Evolutionary conservation across 2,888 invertebrate genomes (phyloP).

Genomic region (Steinernema carpocapsae): DNA sequence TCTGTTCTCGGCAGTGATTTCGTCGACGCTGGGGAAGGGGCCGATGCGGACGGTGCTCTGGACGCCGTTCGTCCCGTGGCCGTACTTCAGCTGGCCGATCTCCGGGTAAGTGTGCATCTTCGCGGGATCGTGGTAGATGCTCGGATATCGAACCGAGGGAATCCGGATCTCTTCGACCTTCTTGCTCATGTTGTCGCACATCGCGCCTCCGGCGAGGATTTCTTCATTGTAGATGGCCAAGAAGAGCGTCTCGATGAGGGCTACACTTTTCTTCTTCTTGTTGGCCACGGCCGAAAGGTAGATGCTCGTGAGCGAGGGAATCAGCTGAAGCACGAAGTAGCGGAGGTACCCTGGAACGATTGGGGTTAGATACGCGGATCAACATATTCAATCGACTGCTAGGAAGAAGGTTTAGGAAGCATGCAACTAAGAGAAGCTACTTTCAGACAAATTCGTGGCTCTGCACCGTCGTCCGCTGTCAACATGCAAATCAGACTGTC

Average conservation of each 20-base stretch:
- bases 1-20: slow-evolving; percentile 87
- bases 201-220: slow-evolving; percentile 59
- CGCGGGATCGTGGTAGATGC: slow-evolving; percentile 90
- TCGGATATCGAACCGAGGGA: slow-evolving; percentile 86
- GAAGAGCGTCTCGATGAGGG: slow-evolving; percentile 66
- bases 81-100: slow-evolving; percentile 76
- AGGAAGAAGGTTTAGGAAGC: too few relatives aligned
- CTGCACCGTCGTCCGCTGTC: too few relatives aligned
- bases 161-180: slow-evolving; percentile 81
- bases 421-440: background rate
- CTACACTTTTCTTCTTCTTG: slow-evolving; percentile 54
- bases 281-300: slow-evolving; percentile 59
- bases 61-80: slow-evolving; percentile 22
- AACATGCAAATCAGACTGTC: too few relatives aligned
- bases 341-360: slow-evolving; percentile 55
- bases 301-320: slow-evolving; percentile 58
- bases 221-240: slow-evolving; percentile 68
- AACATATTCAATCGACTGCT: background rate
- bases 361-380: background rate
- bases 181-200: slow-evolving; percentile 77
- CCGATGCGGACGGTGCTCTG: slow-evolving; percentile 80
- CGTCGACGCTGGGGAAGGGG: slow-evolving; percentile 85
- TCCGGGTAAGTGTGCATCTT: slow-evolving; percentile 76
- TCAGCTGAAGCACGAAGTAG: slow-evolving; percentile 60
- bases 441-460: too few relatives aligned